Evolutionary conservation across 2,113 vertebrate species (phyloP), one percentile per base, ranked within the genome.

Genomic region (Cynocephalus volans): DNA sequence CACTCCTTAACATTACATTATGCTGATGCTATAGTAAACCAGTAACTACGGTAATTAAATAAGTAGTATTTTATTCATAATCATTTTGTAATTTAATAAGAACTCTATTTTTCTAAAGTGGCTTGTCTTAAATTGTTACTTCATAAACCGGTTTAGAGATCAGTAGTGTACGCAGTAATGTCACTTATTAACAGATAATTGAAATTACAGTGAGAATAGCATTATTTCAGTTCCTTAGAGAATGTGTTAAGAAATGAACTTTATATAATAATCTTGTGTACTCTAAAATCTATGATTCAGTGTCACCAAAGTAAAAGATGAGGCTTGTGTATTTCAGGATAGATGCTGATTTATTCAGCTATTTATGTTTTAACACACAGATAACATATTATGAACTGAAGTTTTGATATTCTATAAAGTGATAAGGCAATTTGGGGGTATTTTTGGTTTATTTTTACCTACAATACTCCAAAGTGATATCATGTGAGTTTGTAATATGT

Each of bases 61-160:
- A 73, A 13, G 28, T 56, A 69, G 24, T 36, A 84, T 69, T 70
- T 67, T 75, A 76, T 48, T 80, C 31, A 69, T 67, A 80, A 58
- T 64, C 5, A 81, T 84, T 88, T 79, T 62, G 1, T 62, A 92
- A 58, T 83, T 89, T 92, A 83, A 80, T 58, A 81, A 41, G 64
- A 94, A 81, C 9, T 28, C 1, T 18, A 48, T 24, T 95, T 79
- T 90, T 88, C 67, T 56, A 65, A 91, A 90, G 3, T 69, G 9
- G 3, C 0, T 84, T 87, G 23, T 60, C 50, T 84, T 88, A 83
- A 82, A 88, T 56, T 73, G 17, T 60, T 36, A 88, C 58, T 73
- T 83, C 62, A 6, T 69, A 64, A 95, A 65, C 18, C 70, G 28
- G 62, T 50, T 95, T 92, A 90, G 62, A 81, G 14, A 81, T 70